Conservation (phyloP, 2,113 vertebrate species). For the Dipodomys merriami region DNA sequence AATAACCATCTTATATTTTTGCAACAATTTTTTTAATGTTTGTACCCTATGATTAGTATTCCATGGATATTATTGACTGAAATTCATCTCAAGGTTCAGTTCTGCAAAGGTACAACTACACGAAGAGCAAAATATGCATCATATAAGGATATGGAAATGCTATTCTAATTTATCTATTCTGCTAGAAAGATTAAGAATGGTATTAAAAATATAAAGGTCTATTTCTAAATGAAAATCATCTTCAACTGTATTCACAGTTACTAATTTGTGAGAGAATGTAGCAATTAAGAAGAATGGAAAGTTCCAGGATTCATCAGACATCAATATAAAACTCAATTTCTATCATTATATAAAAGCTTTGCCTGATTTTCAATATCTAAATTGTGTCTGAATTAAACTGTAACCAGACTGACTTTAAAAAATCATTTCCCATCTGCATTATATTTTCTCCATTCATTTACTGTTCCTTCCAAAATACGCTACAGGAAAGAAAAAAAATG, state of each 20-base stretch:
- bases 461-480: slow-evolving; percentile 25
- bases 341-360: slow-evolving; percentile 25
- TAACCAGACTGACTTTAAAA: slow-evolving; percentile 40
- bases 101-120: not conserved
- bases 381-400: slow-evolving; percentile 31
- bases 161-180: not conserved
- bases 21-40: not conserved
- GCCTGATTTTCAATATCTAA: slow-evolving; percentile 48
- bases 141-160: not conserved
- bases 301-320: not conserved
- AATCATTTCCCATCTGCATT: slow-evolving; percentile 34
- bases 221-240: not conserved
- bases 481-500: slow-evolving; percentile 38
- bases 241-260: not conserved
- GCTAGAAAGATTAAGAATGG: not conserved
- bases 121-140: not conserved
- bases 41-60: not conserved
- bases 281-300: not conserved
- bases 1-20: not conserved
- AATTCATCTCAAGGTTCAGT: not conserved
- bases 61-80: not conserved
- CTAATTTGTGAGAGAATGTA: not conserved
- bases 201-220: slow-evolving; percentile 15
- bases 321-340: slow-evolving; percentile 49
- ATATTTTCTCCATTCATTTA: slow-evolving; percentile 46